A percentile compares a stretch with the other conserved stretches of the same genome.
phyloP scores from a whole-genome alignment of 2,113 vertebrate genomes.

The Callorhinus ursinus region DNA sequence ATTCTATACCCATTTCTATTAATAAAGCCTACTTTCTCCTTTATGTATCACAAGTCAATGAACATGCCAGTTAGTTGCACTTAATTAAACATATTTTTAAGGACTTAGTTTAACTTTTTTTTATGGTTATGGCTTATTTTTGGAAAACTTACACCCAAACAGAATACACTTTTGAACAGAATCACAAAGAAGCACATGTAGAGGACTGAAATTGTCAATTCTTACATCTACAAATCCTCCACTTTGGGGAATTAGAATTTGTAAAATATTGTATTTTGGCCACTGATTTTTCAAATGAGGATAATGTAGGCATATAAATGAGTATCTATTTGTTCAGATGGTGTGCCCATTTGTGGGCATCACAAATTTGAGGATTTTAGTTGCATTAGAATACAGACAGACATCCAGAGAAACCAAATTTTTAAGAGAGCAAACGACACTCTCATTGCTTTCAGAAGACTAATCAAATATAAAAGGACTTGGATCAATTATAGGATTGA shows the following conservation, averaged over 20 bases:
- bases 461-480: constrained; percentile 69
- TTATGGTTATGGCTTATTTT: neutral
- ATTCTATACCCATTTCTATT: neutral
- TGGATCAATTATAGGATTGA: constrained; percentile 75
- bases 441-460: constrained; percentile 56
- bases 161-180: neutral
- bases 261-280: neutral
- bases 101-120: neutral
- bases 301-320: neutral
- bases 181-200: neutral
- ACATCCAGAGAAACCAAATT: constrained; percentile 19
- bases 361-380: constrained; percentile 23
- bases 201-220: neutral
- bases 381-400: neutral
- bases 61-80: neutral
- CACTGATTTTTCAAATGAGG: constrained; percentile 5
- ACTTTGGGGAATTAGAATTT: constrained; percentile 13
- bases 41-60: neutral
- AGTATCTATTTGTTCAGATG: neutral
- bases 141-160: neutral
- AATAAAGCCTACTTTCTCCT: neutral
- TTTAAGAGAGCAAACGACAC: constrained; percentile 44
- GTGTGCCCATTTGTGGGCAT: neutral
- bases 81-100: neutral
- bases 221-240: neutral